Percentiles rank a stretch among this genome's conserved stretches.
These are phyloP conservation scores for Epirrhoe alternata DNA, from an alignment of 2,888 invertebrate genomes.

Conservation along the genomic window DNA sequence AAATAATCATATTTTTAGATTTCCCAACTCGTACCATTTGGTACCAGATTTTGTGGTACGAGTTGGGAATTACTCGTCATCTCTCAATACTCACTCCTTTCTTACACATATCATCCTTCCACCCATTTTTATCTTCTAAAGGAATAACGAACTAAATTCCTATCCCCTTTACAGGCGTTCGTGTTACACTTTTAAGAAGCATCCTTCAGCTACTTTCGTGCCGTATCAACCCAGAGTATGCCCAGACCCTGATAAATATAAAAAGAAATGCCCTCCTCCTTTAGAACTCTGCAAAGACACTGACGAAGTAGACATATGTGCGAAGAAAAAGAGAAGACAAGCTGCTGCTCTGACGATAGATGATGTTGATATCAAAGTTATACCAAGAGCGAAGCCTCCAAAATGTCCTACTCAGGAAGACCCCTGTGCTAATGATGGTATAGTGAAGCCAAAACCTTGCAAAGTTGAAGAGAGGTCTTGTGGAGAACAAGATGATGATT, in stretches of 20 bases:
- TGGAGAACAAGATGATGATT: conserved; percentile 9
- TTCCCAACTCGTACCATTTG: no score
- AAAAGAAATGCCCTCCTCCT: conserved; percentile 19
- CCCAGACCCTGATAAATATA: conserved; percentile 10
- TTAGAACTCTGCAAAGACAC: conserved; percentile 16
- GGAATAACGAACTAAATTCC: background rate
- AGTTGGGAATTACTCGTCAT: no score
- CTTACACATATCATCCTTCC: no score
- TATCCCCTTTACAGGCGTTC: background rate
- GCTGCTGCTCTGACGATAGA: conserved; percentile 1
- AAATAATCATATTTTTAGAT: no score
- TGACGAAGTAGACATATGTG: background rate
- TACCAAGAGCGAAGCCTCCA: conserved; percentile 19
- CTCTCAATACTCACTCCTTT: no score
- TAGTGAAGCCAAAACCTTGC: conserved; percentile 9
- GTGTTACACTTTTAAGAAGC: conserved; percentile 18
- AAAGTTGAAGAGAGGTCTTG: background rate
- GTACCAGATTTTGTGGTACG: no score
- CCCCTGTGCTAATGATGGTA: conserved; percentile 13
- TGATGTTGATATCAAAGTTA: conserved; percentile 10
- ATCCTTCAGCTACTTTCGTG: conserved; percentile 7
- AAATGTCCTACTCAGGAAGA: conserved; percentile 21
- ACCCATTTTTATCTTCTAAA: background rate
- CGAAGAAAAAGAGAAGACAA: conserved; percentile 7
- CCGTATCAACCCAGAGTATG: conserved; percentile 15